Conservation (phyloP, 1,140 invertebrate species). For the Drosophila azteca region DNA sequence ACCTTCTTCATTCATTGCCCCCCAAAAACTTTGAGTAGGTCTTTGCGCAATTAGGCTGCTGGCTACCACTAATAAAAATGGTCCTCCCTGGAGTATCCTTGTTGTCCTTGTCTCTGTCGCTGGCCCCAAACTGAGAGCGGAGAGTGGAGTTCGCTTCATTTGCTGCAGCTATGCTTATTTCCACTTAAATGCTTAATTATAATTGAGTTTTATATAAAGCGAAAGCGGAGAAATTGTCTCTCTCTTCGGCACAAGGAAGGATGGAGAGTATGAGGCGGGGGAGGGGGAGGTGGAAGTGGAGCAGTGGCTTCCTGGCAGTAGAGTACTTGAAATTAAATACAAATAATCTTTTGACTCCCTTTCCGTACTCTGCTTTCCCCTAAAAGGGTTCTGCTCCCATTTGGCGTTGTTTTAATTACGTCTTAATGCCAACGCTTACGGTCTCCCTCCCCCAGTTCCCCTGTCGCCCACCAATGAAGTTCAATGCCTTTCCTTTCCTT, state of each 20-base stretch:
- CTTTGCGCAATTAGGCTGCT: conserved; percentile 69
- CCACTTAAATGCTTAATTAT: conserved; percentile 82
- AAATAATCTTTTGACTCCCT: conserved; percentile 79
- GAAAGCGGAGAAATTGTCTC: conserved; percentile 51
- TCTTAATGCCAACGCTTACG: conserved; percentile 77
- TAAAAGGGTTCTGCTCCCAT: conserved; percentile 44
- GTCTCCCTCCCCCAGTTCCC: background rate
- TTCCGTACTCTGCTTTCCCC: background rate
- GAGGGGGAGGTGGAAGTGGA: conserved; percentile 9
- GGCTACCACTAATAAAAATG: conserved; percentile 62
- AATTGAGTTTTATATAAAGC: conserved; percentile 73
- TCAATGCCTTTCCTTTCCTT: conserved; percentile 44
- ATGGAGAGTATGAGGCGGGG: conserved; percentile 18
- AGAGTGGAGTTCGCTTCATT: conserved; percentile 62
- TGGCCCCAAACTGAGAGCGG: conserved; percentile 14
- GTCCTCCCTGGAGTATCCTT: conserved; percentile 10
- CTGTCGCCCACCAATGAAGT: conserved; percentile 25
- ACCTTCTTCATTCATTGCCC: background rate
- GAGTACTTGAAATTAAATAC: conserved; percentile 76
- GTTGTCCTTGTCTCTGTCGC: conserved; percentile 17
- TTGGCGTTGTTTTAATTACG: conserved; percentile 82
- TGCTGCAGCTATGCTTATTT: conserved; percentile 63
- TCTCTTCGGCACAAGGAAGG: conserved; percentile 5
- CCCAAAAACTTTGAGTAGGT: conserved; percentile 54
- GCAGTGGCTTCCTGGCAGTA: conserved; percentile 45